A percentile compares a stretch with the other conserved stretches of the same genome.
Conservation (phyloP, 1,140 invertebrate genomes). For the Chlorops oryzae region DNA sequence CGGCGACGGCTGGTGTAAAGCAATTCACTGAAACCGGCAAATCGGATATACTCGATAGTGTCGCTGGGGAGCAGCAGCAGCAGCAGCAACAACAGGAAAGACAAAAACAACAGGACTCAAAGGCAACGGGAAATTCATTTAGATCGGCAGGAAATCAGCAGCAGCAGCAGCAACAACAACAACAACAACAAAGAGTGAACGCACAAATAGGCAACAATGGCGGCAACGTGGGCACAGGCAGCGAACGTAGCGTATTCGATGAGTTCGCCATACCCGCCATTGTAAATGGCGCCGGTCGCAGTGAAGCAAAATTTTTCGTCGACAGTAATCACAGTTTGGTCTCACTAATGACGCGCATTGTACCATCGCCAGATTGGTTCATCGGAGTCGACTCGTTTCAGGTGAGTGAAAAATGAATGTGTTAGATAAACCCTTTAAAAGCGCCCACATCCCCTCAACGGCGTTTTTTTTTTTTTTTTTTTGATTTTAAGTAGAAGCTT, state of each 20-base stretch:
- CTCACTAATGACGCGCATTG: constrained; percentile 77
- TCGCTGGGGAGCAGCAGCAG: constrained; percentile 49
- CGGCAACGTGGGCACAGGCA: not conserved
- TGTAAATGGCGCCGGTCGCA: constrained; percentile 66
- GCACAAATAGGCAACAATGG: not conserved
- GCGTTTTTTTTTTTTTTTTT: too few relatives aligned
- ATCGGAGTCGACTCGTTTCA: constrained; percentile 90
- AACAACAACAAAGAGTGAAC: constrained; percentile 7
- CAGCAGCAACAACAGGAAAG: constrained; percentile 25
- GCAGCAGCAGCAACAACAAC: constrained; percentile 12
- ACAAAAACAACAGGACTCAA: constrained; percentile 1
- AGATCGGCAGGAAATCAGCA: not conserved
- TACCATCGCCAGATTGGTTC: constrained; percentile 98
- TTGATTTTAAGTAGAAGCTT: too few relatives aligned
- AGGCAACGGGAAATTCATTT: constrained; percentile 11
- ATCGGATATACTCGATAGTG: constrained; percentile 61
- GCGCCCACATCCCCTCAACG: not conserved
- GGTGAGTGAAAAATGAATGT: constrained; percentile 28
- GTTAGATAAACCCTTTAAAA: not conserved
- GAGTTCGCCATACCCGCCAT: constrained; percentile 76
- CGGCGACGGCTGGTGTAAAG: constrained; percentile 66
- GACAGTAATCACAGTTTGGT: constrained; percentile 87
- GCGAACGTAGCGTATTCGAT: constrained; percentile 61
- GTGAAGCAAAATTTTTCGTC: constrained; percentile 78
- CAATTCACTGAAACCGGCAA: constrained; percentile 77